Evolutionary conservation across 2,888 invertebrate species (phyloP).

Genomic region (Phlogophora meticulosa): DNA sequence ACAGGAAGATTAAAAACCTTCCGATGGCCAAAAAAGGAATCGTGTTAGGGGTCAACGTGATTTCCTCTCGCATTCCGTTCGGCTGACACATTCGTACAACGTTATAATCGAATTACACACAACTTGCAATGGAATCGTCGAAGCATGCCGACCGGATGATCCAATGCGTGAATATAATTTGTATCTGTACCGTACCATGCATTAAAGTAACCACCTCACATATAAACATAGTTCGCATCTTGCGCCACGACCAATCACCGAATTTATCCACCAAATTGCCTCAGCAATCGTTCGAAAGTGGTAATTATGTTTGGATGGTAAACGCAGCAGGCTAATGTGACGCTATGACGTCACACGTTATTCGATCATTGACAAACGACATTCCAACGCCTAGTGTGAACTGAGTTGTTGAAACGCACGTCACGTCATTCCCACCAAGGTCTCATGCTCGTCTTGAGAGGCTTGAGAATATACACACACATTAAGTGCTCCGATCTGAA

Average conservation of each 20-base stretch:
- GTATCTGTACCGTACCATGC: constrained; percentile 74
- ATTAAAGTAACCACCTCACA: constrained; percentile 72
- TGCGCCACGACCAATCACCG: constrained; percentile 80
- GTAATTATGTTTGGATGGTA: constrained; percentile 79
- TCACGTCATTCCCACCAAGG: constrained; percentile 86
- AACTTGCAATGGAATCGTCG: constrained; percentile 82
- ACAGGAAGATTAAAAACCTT: constrained; percentile 81
- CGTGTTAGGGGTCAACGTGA: constrained; percentile 86
- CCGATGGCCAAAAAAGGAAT: constrained; percentile 84
- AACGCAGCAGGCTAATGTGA: constrained; percentile 80
- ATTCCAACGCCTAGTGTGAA: constrained; percentile 88
- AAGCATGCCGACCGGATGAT: constrained; percentile 82
- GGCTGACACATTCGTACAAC: constrained; percentile 83
- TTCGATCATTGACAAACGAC: constrained; percentile 90
- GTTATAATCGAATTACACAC: constrained; percentile 85
- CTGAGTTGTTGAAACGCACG: constrained; percentile 84
- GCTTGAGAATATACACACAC: constrained; percentile 73
- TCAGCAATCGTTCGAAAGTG: constrained; percentile 77
- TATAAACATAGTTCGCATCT: constrained; percentile 77
- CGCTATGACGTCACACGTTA: constrained; percentile 86
- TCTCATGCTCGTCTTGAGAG: constrained; percentile 83
- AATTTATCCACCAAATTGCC: constrained; percentile 78
- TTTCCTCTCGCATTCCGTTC: constrained; percentile 88
- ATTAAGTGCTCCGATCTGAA: constrained; percentile 72
- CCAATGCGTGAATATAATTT: constrained; percentile 82